Conservation (phyloP, 2,797 vertebrate species). For the Poecilia picta region DNA sequence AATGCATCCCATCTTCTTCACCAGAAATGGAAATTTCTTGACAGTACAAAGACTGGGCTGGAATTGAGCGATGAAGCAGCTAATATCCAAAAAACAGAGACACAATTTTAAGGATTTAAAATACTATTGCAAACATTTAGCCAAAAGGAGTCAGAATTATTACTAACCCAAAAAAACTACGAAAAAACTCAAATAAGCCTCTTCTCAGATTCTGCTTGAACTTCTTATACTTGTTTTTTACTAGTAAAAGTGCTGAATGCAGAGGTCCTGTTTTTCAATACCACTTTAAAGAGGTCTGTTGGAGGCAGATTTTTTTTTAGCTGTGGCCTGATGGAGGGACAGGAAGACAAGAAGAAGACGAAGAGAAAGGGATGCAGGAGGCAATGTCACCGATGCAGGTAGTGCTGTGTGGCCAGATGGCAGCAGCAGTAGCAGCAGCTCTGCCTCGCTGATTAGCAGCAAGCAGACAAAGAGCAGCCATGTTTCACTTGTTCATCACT, state of each 20-base stretch:
- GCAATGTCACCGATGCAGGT: constrained; percentile 61
- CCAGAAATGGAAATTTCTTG: neutral
- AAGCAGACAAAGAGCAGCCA: constrained; percentile 71
- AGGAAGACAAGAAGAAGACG: constrained; percentile 25
- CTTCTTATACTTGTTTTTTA: constrained; percentile 8
- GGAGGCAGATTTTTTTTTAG: constrained; percentile 20
- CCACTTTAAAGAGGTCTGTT: constrained; percentile 23
- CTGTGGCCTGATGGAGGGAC: constrained; percentile 14
- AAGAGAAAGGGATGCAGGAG: constrained; percentile 12
- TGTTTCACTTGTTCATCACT: constrained; percentile 77
- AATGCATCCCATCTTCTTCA: neutral
- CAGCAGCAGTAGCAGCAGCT: constrained; percentile 45
- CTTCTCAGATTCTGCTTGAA: neutral
- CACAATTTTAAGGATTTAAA: neutral
- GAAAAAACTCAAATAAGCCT: neutral
- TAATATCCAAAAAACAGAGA: neutral
- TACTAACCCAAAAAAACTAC: neutral
- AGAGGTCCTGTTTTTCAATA: constrained; percentile 27
- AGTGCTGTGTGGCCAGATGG: constrained; percentile 51
- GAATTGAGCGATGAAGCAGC: neutral
- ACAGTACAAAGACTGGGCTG: neutral
- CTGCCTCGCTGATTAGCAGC: constrained; percentile 70
- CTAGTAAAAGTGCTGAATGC: constrained; percentile 49
- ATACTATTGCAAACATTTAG: neutral
- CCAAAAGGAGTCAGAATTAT: neutral